These are phyloP conservation scores for Mamestra configurata DNA, from an alignment of 1,140 invertebrate species.

Conservation along the genomic window DNA sequence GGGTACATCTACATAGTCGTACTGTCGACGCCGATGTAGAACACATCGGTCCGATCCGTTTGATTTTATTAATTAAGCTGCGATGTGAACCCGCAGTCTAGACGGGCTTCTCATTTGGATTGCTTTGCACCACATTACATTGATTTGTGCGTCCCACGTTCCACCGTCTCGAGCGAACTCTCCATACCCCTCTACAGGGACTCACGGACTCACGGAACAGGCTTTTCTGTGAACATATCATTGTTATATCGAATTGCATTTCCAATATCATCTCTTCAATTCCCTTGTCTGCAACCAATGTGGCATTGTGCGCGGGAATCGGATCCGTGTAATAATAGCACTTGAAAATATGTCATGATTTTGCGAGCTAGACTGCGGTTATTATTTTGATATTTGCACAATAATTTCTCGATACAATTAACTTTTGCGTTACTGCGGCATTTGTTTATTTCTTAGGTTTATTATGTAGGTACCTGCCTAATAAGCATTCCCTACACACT, in stretches of 20 bases:
- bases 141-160: slow-evolving; percentile 69
- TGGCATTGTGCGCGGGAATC: slow-evolving; percentile 27
- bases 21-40: slow-evolving; percentile 15
- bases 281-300: slow-evolving; percentile 36
- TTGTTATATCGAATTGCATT: slow-evolving; percentile 49
- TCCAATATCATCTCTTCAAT: slow-evolving; percentile 40
- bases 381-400: slow-evolving; percentile 3
- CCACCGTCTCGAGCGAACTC: slow-evolving; percentile 49
- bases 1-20: background rate
- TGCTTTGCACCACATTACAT: slow-evolving; percentile 63
- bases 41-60: slow-evolving; percentile 48
- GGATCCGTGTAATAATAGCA: slow-evolving; percentile 25
- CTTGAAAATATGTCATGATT: slow-evolving; percentile 27
- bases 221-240: slow-evolving; percentile 47
- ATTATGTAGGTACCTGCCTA: too few relatives aligned
- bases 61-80: slow-evolving; percentile 63
- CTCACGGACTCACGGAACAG: slow-evolving; percentile 12
- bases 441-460: too few relatives aligned
- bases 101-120: slow-evolving; percentile 55
- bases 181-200: slow-evolving; percentile 5
- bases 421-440: background rate
- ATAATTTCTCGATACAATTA: background rate
- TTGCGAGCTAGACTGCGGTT: background rate
- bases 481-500: too few relatives aligned
- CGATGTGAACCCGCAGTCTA: slow-evolving; percentile 58